Percentiles rank a stretch among this genome's conserved stretches.
These are phyloP conservation scores for Papilio gigon DNA, from an alignment of 2,888 invertebrate species.

Conservation along the genomic window DNA sequence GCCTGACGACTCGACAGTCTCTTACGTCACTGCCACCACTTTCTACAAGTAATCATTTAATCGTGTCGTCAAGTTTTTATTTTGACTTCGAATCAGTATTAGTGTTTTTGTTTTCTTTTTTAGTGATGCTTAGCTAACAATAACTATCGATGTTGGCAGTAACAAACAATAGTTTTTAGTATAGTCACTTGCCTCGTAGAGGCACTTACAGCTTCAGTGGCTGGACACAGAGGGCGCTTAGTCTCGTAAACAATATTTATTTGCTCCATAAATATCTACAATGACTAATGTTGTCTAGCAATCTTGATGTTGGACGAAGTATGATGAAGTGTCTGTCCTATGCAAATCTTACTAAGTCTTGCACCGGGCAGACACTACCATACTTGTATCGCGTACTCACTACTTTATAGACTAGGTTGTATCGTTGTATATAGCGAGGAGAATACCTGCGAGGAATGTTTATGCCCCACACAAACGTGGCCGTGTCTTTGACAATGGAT, in stretches of 20 bases:
- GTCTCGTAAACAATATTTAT: too few relatives aligned
- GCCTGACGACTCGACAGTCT: conserved; percentile 5
- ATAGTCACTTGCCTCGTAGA: too few relatives aligned
- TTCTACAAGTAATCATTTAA: conserved; percentile 25
- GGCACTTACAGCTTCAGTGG: too few relatives aligned
- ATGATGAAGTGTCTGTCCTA: background rate
- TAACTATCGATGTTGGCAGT: background rate
- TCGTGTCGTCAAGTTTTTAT: conserved; percentile 7
- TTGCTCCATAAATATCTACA: background rate
- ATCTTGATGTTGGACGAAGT: background rate
- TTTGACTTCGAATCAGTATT: background rate
- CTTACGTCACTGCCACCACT: conserved; percentile 1
- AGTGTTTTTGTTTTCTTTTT: background rate
- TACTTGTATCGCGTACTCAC: background rate
- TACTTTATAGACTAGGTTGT: background rate
- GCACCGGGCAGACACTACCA: too few relatives aligned
- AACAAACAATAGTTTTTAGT: background rate
- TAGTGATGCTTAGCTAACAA: background rate
- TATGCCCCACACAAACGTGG: conserved; percentile 1
- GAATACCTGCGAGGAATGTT: conserved; percentile 21
- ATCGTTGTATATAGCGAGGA: background rate
- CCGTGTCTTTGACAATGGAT: conserved; percentile 21
- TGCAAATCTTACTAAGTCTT: background rate
- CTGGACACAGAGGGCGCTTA: too few relatives aligned
- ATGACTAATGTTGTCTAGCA: too few relatives aligned